Base-by-base conservation (phyloP, 2,888 invertebrate genomes). In the Cataglyphis rosenhaueri region DNA sequence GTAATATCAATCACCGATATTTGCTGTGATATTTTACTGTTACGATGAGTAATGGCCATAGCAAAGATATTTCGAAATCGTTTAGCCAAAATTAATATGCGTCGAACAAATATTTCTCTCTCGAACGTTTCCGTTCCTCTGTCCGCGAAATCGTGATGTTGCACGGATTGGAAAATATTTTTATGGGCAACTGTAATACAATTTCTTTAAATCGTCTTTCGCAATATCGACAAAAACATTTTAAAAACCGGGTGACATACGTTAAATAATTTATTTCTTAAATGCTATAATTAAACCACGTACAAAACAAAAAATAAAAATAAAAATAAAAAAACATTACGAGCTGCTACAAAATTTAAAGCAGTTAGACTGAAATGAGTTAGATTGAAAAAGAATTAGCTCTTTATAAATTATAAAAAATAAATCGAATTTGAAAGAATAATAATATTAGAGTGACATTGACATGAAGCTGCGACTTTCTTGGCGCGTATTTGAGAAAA, bases 41-140 rank as follows among this genome's bases (percentile, higher is more conserved):
- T 70, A 78, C 44, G 44, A 65, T 29, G 76, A 9, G 3, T 15
- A 59, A 59, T 59, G n/a, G 44, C 12, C 44, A 44, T 18, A 25
- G 70, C 35, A 61, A 78, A 78, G 25, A 78, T 70, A 78, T 78
- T 78, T 78, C 35, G 41, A 78, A 78, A 70, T 59, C 44, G 71
- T 78, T 78, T 78, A 70, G 71, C 44, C n/a, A 25, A 59, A 78
- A 70, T 78, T 78, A 70, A 78, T 78, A 70, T 78, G 70, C 71
- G 21, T 78, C 35, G 78, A 70, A 70, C 44, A 68, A 78, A 78
- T 78, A 78, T 78, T 78, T 78, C 70, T 44, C 78, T 78, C 59
- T 18, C 41, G 44, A 18, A 9, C 44, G 38, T 70, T 70, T 35
- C 21, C 18, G 59, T 78, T 35, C 25, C 59, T 25, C 32, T 52